A percentile compares a stretch with the other conserved stretches of the same genome.
Conservation (phyloP, 2,113 vertebrate species). For the Pelvicachromis taeniatus region DNA sequence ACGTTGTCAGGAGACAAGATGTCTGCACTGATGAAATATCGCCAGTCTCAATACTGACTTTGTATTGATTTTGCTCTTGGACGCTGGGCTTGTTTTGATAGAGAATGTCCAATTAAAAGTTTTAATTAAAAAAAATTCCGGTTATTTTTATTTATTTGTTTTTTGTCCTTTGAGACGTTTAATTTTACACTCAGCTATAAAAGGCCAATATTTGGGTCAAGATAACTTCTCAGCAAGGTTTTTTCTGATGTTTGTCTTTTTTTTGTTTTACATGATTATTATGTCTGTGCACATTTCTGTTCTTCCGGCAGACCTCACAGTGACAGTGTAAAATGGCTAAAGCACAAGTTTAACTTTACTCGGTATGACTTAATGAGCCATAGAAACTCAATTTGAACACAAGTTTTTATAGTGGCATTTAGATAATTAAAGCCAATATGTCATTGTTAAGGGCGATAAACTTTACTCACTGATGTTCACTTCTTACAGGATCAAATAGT, state of each 20-base stretch:
- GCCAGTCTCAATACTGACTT: conserved; percentile 32
- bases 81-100: conserved; percentile 13
- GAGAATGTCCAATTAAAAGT: conserved; percentile 22
- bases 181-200: not conserved
- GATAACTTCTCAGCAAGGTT: not conserved
- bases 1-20: conserved; percentile 4
- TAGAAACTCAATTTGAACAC: not conserved
- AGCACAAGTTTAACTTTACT: not conserved
- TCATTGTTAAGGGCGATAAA: not conserved
- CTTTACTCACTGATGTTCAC: not conserved
- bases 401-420: not conserved
- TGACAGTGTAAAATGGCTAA: not conserved
- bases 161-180: not conserved
- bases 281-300: not conserved
- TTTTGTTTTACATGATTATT: not conserved
- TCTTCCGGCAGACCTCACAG: not conserved
- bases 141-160: not conserved
- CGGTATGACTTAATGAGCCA: not conserved
- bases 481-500: not conserved
- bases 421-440: not conserved
- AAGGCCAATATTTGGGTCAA: not conserved
- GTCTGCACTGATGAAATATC: conserved; percentile 26
- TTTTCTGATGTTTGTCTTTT: not conserved
- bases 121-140: not conserved
- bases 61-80: conserved; percentile 51